phyloP scores from a whole-genome alignment of 2,113 vertebrate genomes.

The Neomonachus schauinslandi region DNA sequence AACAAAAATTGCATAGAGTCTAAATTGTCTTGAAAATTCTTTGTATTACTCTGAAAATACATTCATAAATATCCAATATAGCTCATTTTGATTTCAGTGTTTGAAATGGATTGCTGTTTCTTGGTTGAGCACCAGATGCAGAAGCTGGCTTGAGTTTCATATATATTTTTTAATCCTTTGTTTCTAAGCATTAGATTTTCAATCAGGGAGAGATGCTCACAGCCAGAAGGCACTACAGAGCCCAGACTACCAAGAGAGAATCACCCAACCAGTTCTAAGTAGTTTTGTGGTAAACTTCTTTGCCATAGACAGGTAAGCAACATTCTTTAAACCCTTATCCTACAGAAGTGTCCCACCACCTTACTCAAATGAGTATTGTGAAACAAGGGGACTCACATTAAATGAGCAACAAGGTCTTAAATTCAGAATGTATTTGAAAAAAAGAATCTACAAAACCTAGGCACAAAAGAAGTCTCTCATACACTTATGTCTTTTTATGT shows the following conservation, averaged over 20 bases:
- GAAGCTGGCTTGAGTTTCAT: constrained; percentile 31
- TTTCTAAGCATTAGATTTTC: constrained; percentile 20
- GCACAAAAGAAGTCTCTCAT: neutral
- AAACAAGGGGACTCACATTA: neutral
- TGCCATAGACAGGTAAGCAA: neutral
- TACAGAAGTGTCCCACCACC: neutral
- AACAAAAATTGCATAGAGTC: neutral
- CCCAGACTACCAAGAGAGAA: neutral
- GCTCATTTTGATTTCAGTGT: neutral
- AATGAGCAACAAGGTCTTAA: neutral
- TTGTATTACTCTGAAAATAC: neutral
- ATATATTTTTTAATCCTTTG: neutral
- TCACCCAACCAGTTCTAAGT: neutral
- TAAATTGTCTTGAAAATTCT: constrained; percentile 3
- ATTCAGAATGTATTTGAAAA: neutral
- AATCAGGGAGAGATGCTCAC: neutral
- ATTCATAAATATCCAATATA: neutral
- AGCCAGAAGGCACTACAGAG: neutral
- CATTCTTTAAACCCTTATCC: neutral
- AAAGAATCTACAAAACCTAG: neutral
- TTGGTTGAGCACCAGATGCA: constrained; percentile 4
- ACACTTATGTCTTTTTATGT: neutral
- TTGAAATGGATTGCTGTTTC: constrained; percentile 23
- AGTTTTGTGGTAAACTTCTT: neutral
- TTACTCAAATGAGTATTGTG: neutral